These are phyloP conservation scores for Cossypha polioptera DNA, from an alignment of 2,797 vertebrate species.

Conservation along the genomic window DNA sequence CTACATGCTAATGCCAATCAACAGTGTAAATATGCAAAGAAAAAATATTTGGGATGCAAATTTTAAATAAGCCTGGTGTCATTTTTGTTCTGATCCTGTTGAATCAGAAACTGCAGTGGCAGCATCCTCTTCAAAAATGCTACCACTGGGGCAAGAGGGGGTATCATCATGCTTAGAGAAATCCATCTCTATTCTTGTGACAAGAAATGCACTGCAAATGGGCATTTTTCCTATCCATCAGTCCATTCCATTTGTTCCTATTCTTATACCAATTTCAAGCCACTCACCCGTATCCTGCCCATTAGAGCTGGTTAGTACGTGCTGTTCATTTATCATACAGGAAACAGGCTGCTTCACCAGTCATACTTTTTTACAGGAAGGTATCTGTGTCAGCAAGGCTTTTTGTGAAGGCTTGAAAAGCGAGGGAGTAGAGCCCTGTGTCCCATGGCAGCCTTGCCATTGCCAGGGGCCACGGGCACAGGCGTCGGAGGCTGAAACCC, in stretches of 20 bases:
- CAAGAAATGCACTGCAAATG: constrained; percentile 15
- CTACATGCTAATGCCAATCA: constrained; percentile 62
- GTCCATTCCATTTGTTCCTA: constrained; percentile 33
- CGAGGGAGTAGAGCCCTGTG: accelerated
- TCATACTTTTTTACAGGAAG: background rate
- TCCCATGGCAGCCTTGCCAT: background rate
- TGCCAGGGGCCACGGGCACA: accelerated
- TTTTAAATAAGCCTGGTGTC: background rate
- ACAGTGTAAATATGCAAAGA: constrained; percentile 16
- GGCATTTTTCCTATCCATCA: background rate
- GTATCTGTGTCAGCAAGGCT: background rate
- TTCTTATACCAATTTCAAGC: constrained; percentile 1
- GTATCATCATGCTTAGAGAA: background rate
- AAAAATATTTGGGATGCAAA: background rate
- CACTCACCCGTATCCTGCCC: constrained; percentile 3
- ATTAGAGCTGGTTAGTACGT: background rate
- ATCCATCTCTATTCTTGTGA: constrained; percentile 24
- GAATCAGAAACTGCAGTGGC: background rate
- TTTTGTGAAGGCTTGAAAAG: background rate
- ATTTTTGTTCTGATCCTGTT: background rate
- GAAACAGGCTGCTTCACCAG: background rate
- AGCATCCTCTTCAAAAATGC: background rate
- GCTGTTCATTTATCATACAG: background rate
- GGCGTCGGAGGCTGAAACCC: accelerated
- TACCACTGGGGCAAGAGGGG: background rate